A percentile compares a stretch with the other conserved stretches of the same genome.
Conservation (phyloP, 2,888 invertebrate genomes). For the Trimorus sp. region DNA sequence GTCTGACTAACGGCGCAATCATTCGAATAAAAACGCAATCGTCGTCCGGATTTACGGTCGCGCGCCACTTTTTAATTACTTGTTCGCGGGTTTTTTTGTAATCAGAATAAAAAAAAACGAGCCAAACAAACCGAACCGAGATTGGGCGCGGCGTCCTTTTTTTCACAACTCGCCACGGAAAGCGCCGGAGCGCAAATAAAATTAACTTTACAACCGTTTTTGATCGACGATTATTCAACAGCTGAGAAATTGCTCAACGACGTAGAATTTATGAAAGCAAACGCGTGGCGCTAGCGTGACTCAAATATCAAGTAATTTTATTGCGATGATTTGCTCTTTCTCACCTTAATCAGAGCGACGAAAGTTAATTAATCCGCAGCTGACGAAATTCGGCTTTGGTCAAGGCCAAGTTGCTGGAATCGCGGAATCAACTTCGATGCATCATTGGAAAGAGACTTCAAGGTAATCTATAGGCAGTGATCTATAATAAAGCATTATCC, state of each 20-base stretch:
- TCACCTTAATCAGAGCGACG: background rate
- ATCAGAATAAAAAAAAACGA: background rate
- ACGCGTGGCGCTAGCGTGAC: background rate
- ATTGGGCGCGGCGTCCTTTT: background rate
- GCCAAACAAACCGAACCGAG: background rate
- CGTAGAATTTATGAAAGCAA: conserved; percentile 32
- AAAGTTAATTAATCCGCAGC: background rate
- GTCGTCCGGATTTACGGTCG: too few species aligned
- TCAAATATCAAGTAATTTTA: conserved; percentile 30
- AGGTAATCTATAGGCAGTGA: too few species aligned
- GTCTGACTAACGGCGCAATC: background rate
- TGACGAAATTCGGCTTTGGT: too few species aligned
- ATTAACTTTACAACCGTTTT: conserved; percentile 10
- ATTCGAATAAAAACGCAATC: background rate
- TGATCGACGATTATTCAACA: conserved; percentile 17
- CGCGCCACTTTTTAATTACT: too few species aligned
- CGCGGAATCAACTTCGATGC: too few species aligned
- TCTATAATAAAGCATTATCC: too few species aligned
- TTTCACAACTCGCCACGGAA: conserved; percentile 1
- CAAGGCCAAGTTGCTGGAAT: too few species aligned
- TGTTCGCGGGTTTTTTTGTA: too few species aligned
- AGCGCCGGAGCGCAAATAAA: conserved; percentile 10
- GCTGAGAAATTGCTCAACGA: conserved; percentile 15
- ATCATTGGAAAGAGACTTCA: too few species aligned
- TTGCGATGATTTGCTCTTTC: conserved; percentile 21